These are phyloP conservation scores for Patagioenas fasciata DNA, from an alignment of 2,113 vertebrate genomes.

Conservation along the genomic window DNA sequence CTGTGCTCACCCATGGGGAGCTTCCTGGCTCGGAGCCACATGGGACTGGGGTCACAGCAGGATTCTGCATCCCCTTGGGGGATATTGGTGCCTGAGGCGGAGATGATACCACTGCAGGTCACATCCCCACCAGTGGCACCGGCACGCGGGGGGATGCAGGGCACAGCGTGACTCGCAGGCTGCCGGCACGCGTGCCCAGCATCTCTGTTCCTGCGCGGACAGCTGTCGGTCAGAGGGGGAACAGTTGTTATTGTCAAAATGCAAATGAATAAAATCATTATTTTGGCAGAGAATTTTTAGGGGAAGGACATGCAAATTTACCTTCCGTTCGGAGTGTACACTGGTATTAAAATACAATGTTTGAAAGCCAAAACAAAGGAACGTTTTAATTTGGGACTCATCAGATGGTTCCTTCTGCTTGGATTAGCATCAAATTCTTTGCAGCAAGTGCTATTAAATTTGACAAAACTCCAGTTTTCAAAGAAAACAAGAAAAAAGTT, in stretches of 20 bases:
- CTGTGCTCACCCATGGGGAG: neutral
- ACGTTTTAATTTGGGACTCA: conserved; percentile 49
- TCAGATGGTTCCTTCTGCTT: conserved; percentile 51
- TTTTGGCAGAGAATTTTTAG: conserved; percentile 29
- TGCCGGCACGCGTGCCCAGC: neutral
- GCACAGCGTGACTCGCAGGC: neutral
- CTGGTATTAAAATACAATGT: conserved; percentile 22
- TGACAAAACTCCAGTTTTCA: neutral
- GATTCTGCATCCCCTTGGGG: fast-evolving
- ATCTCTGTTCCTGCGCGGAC: neutral
- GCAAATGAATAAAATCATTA: conserved; percentile 48
- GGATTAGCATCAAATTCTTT: neutral
- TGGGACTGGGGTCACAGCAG: neutral
- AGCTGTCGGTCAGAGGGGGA: conserved; percentile 36
- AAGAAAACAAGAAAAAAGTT: conserved; percentile 6
- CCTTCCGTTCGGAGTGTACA: neutral
- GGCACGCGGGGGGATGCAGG: neutral
- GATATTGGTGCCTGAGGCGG: neutral
- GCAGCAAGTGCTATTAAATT: neutral
- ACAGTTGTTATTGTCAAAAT: conserved; percentile 39
- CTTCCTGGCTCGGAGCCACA: fast-evolving
- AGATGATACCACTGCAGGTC: neutral
- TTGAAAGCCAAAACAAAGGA: conserved; percentile 37
- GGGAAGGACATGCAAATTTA: conserved; percentile 55
- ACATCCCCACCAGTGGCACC: fast-evolving